Base-by-base conservation (phyloP, 2,888 invertebrate species). In the Hypena proboscidalis region DNA sequence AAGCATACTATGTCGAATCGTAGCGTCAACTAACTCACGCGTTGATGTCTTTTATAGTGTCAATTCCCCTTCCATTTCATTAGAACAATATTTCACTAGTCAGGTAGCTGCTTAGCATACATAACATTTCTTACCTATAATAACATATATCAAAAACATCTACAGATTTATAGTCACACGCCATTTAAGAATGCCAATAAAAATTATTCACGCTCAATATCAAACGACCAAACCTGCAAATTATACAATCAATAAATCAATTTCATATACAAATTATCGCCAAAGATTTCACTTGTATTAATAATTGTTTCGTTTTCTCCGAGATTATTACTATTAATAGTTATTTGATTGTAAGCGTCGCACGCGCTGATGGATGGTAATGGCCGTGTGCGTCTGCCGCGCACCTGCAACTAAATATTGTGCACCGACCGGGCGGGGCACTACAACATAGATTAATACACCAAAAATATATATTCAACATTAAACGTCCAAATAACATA, bases 261-360 rank as follows among this genome's bases (percentile, higher is more conserved):
- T 37, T 41, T 36, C 51, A 60, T 57, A 30, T 53, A 54, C 53
- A 56, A 67, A 60, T 64, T 66, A 58, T 29, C 53, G 44, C 33
- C 43, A 44, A 51, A 59, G 64, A 71, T 77, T 72, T 73, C 71
- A 66, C 69, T 56, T 60, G 56, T 53, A 77, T 59, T 61, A 61
- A 68, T 74, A 67, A 70, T 70, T 71, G 70, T 74, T 67, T 67
- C 51, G 66, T 72, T 78, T 75, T 71, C 74, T 60, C 70, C 58
- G 48, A 47, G 58, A 64, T 60, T 68, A 70, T 69, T 62, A 60
- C 54, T 70, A 67, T 72, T 74, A 72, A 75, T 73, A 73, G 70
- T 73, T 67, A 70, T 74, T 72, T 68, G 61, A 59, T 57, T 56
- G 44, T 58, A 50, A 66, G 59, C 67, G 69, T 67, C 72, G 67